Evolutionary conservation across 2,797 vertebrate genomes (phyloP), one percentile per base, ranked within the genome.

Genomic region (Centroberyx gerrardi): DNA sequence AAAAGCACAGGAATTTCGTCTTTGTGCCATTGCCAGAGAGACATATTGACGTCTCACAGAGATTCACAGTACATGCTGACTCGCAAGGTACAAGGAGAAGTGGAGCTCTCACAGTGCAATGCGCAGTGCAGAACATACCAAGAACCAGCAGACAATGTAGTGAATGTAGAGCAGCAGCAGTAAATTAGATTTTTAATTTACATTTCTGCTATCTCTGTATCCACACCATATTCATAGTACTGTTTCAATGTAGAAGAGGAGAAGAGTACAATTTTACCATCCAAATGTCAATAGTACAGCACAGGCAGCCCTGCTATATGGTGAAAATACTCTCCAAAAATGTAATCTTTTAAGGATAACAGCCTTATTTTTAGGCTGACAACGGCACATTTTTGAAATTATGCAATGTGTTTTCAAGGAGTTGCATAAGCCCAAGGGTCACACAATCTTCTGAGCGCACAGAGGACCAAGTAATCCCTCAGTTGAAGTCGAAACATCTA

Each of bases 1-100:
- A 86, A 90, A 88, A 54, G 58, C 55, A 52, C 10, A 33, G 51
- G 77, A 78, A 85, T 83, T 53, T n/a, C n/a, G 68, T 88, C 82
- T 79, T 71, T 79, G 73, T 70, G 69, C 73, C 77, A 62, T 49
- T 59, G 56, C 8, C 22, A 71, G 60, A 74, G 51, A 68, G 78
- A 70, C 56, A 13, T 62, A 78, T 78, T 5, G 67, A 68, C 68
- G 61, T 15, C 33, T 42, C 5, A n/a, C 4, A n/a, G 53, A 83
- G 84, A 89, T 83, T 82, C 82, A 87, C 58, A 53, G 65, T 2
- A 38, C 4, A 12, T 63, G 63, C 54, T 75, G 75, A 88, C 54
- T 85, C 22, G 17, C 76, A 68, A 31, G 18, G 56, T 18, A n/a
- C 67, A 52, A 53, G 72, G 49, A 10, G 53, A 72, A 65, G 22